These are phyloP conservation scores for Premnoplex brunnescens DNA, from an alignment of 2,797 vertebrate genomes.

Conservation along the genomic window DNA sequence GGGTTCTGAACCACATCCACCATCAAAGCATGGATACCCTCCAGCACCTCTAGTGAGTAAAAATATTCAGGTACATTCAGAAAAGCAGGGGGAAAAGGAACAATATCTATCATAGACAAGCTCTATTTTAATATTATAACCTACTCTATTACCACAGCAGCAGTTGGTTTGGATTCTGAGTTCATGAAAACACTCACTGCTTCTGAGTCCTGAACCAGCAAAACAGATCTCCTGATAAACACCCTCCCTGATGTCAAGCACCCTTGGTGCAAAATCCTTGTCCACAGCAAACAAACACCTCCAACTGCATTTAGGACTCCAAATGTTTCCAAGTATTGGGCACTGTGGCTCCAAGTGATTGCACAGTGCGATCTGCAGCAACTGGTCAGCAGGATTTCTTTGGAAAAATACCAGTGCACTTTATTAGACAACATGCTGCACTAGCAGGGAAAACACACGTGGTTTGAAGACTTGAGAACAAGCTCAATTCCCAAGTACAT, in stretches of 20 bases:
- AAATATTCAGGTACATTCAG: not conserved
- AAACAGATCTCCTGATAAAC: not conserved
- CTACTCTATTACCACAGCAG: not conserved
- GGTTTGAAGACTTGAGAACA: not conserved
- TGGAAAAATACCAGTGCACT: not conserved
- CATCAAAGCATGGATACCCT: not conserved
- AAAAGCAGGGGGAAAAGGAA: not conserved
- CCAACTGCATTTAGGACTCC: not conserved
- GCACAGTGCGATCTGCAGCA: not conserved
- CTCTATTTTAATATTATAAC: not conserved
- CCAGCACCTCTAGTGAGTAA: not conserved
- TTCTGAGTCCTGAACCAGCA: not conserved
- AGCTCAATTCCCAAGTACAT: not conserved
- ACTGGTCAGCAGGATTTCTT: not conserved
- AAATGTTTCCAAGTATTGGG: not conserved
- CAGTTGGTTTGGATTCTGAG: not conserved
- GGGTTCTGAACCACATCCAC: not conserved
- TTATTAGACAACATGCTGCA: not conserved
- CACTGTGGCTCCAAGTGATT: not conserved
- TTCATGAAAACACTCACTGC: not conserved
- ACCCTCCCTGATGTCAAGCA: not conserved
- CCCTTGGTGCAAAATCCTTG: not conserved
- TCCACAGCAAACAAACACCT: not conserved
- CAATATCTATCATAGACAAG: not conserved
- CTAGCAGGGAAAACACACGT: not conserved